Conservation (phyloP, 2,888 invertebrate genomes). For the Ophioninae sp. region DNA sequence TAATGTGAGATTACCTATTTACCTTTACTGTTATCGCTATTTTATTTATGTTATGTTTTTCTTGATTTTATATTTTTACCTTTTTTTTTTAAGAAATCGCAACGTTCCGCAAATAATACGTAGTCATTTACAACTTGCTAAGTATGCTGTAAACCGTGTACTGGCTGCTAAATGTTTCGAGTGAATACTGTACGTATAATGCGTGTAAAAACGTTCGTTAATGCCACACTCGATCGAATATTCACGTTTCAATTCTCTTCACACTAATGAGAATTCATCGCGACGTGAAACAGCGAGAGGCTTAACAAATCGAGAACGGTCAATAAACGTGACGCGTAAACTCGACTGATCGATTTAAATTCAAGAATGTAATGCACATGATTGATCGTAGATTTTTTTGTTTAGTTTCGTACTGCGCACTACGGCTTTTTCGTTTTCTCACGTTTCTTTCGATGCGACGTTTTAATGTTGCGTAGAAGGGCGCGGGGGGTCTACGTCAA, state of each 20-base stretch:
- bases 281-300: constrained; percentile 5
- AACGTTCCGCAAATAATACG: constrained; percentile 76
- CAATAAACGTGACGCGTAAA: not conserved
- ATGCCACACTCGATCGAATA: constrained; percentile 65
- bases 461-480: not conserved
- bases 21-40: constrained; percentile 7
- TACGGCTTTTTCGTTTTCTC: not conserved
- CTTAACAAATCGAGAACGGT: constrained; percentile 11
- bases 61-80: constrained; percentile 35
- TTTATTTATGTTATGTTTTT: constrained; percentile 35
- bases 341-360: not conserved
- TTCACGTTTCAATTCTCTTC: constrained; percentile 20
- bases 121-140: constrained; percentile 79
- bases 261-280: constrained; percentile 8
- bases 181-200: constrained; percentile 79
- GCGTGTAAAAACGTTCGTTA: constrained; percentile 71
- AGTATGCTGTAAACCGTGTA: constrained; percentile 76
- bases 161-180: constrained; percentile 78
- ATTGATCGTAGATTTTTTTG: constrained; percentile 11
- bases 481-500: not conserved
- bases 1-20: constrained; percentile 75
- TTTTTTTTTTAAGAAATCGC: constrained; percentile 70
- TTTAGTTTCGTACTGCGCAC: not conserved
- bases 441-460: too few species aligned
- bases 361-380: constrained; percentile 1